Conservation (phyloP, 2,888 invertebrate genomes). For the Plagodis pulveraria region DNA sequence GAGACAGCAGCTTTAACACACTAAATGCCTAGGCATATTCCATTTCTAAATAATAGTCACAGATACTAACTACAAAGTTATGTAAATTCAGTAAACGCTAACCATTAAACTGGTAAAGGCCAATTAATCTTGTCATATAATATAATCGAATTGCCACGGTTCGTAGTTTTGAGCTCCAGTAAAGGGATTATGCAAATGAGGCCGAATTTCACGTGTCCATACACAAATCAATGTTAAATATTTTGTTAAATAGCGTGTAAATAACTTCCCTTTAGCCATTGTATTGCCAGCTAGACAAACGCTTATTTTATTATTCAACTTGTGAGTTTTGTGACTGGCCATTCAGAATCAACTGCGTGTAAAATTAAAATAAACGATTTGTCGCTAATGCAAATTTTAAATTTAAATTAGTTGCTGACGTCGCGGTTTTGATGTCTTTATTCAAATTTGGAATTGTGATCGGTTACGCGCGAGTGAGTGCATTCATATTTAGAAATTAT, state of each 20-base stretch:
- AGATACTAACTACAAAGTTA: slow-evolving; percentile 8
- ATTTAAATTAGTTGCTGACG: slow-evolving; percentile 50
- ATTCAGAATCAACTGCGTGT: slow-evolving; percentile 81
- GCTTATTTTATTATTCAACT: slow-evolving; percentile 69
- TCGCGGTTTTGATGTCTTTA: slow-evolving; percentile 80
- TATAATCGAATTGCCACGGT: slow-evolving; percentile 50
- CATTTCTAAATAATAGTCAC: not conserved
- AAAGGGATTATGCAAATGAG: slow-evolving; percentile 75
- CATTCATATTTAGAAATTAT: slow-evolving; percentile 70
- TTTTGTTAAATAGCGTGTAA: slow-evolving; percentile 81
- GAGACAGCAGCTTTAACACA: no score
- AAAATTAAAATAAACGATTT: slow-evolving; percentile 81
- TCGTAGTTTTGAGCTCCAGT: slow-evolving; percentile 56
- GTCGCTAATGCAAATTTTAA: slow-evolving; percentile 68
- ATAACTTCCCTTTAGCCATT: slow-evolving; percentile 59
- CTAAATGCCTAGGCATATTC: not conserved
- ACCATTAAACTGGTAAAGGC: slow-evolving; percentile 13
- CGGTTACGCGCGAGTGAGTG: slow-evolving; percentile 62
- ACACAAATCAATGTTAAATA: slow-evolving; percentile 66
- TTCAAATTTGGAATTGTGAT: slow-evolving; percentile 73
- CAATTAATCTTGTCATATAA: slow-evolving; percentile 41
- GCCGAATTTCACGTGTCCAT: slow-evolving; percentile 66
- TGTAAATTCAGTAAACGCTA: slow-evolving; percentile 5
- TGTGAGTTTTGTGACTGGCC: slow-evolving; percentile 55
- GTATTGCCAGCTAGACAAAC: slow-evolving; percentile 65